Evolutionary conservation across 2,888 invertebrate genomes (phyloP).

Genomic region (Monoplex corrugatus): DNA sequence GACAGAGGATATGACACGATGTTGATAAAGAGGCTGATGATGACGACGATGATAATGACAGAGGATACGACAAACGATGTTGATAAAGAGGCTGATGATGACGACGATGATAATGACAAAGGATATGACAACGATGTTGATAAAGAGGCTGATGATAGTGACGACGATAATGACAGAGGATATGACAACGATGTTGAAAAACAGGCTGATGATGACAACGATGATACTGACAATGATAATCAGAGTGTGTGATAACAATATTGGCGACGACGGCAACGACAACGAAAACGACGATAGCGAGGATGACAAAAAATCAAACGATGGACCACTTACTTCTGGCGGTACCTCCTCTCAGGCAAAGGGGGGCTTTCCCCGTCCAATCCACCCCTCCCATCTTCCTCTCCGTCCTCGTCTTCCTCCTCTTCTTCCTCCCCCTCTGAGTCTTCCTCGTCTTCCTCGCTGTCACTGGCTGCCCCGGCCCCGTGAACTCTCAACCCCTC

Average conservation of each 20-base stretch:
- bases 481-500: not conserved
- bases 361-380: not conserved
- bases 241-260: not conserved
- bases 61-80: no score
- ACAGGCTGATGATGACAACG: not conserved
- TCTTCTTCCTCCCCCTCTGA: slow-evolving; percentile 6
- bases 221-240: not conserved
- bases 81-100: no score
- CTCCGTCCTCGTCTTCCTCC: not conserved
- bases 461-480: not conserved
- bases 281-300: not conserved
- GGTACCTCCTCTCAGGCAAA: slow-evolving; percentile 26
- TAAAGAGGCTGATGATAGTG: not conserved
- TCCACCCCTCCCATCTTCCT: not conserved
- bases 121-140: not conserved
- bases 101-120: no score
- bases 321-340: not conserved
- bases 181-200: not conserved
- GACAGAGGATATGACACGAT: not conserved
- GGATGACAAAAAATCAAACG: not conserved
- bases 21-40: not conserved
- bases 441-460: slow-evolving; percentile 5
- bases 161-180: not conserved
- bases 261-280: not conserved
- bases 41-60: no score